Conservation (phyloP, 2,797 vertebrate genomes). For the Percopsis omiscomaycus region DNA sequence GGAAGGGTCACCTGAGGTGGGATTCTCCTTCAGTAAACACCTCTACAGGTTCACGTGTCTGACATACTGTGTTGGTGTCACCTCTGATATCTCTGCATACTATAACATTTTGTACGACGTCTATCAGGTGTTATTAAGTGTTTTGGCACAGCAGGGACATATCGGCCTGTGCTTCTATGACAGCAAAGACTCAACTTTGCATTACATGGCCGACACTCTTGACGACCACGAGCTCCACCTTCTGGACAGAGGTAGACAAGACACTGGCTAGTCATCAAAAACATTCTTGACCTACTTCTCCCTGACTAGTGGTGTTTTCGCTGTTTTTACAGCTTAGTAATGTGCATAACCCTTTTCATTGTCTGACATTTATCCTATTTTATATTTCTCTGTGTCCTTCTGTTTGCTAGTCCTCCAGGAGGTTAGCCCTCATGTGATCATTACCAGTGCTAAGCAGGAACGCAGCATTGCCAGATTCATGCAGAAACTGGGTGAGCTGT, state of each 20-base stretch:
- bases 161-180: slow-evolving; percentile 90
- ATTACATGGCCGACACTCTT: slow-evolving; percentile 87
- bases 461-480: slow-evolving; percentile 83
- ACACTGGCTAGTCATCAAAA: background rate
- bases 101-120: too few relatives aligned
- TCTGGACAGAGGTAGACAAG: slow-evolving; percentile 79
- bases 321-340: background rate
- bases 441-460: slow-evolving; percentile 95
- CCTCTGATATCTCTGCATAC: too few relatives aligned
- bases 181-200: slow-evolving; percentile 81
- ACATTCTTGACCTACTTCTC: background rate
- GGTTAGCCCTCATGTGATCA: slow-evolving; percentile 83
- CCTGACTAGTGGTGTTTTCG: background rate
- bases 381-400: background rate
- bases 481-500: slow-evolving; percentile 80
- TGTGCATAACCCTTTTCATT: background rate
- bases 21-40: background rate
- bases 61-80: background rate
- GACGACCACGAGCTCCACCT: slow-evolving; percentile 83
- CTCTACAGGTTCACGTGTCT: background rate
- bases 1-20: slow-evolving; percentile 62
- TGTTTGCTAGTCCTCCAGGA: slow-evolving; percentile 81
- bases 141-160: slow-evolving; percentile 81
- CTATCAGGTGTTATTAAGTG: slow-evolving; percentile 82
- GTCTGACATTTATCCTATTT: background rate